These are phyloP conservation scores for Aelia acuminata DNA, from an alignment of 2,888 invertebrate species.

Conservation along the genomic window DNA sequence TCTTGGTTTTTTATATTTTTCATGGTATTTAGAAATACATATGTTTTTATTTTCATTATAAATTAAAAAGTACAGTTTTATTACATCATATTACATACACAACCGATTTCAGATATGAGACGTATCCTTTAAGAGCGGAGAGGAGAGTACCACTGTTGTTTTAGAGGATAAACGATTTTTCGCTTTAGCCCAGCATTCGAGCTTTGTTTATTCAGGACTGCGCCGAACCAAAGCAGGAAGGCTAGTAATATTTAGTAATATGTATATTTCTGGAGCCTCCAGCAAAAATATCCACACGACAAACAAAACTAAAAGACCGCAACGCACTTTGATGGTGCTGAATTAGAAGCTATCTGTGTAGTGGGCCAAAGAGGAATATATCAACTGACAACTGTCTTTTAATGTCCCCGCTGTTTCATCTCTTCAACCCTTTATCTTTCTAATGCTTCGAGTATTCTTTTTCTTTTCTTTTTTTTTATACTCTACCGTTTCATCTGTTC, in stretches of 20 bases:
- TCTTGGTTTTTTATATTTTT: too few relatives aligned
- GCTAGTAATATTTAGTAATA: neutral
- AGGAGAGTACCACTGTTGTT: neutral
- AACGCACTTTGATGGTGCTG: conserved; percentile 1
- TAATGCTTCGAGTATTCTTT: neutral
- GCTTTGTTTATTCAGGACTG: neutral
- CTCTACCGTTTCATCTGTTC: neutral
- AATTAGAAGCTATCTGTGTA: conserved; percentile 29
- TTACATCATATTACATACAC: too few relatives aligned
- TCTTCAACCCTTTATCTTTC: conserved; percentile 9
- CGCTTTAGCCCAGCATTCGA: neutral
- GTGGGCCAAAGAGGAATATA: neutral
- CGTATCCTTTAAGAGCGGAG: too few relatives aligned
- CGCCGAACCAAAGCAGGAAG: neutral
- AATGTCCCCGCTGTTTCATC: conserved; percentile 27
- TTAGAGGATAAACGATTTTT: neutral
- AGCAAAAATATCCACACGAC: neutral
- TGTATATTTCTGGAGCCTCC: neutral
- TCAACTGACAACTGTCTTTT: conserved; percentile 22
- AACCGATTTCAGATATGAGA: too few relatives aligned
- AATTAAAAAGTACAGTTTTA: too few relatives aligned
- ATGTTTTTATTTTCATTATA: too few relatives aligned
- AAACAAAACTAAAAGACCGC: neutral
- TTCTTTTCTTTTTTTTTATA: neutral
- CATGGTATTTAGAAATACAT: too few relatives aligned